These are phyloP conservation scores for Lasioglossum morio DNA, from an alignment of 2,888 invertebrate genomes.

Conservation along the genomic window DNA sequence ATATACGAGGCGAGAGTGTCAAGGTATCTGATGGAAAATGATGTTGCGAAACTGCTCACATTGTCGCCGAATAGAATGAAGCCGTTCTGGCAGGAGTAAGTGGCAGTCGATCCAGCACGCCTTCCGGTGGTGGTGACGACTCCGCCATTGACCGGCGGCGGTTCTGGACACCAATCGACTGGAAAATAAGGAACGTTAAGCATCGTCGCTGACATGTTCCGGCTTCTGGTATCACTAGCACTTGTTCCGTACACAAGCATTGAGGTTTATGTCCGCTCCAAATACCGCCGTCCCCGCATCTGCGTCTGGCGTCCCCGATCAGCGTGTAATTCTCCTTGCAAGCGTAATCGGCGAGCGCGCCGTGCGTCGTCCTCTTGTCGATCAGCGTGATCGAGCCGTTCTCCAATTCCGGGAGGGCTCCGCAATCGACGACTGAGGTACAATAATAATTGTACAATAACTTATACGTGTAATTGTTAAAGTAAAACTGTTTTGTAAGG, in stretches of 20 bases:
- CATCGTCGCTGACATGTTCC: not conserved
- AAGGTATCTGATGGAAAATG: too few relatives aligned
- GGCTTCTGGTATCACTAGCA: not conserved
- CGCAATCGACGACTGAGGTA: constrained; percentile 92
- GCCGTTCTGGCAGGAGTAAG: constrained; percentile 93
- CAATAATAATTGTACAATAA: not conserved
- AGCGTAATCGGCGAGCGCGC: constrained; percentile 90
- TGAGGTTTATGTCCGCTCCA: constrained; percentile 93
- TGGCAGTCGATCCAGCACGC: constrained; percentile 92
- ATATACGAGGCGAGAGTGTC: too few relatives aligned
- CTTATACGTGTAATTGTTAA: too few relatives aligned
- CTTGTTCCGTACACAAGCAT: constrained; percentile 88
- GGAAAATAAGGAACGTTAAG: constrained; percentile 49
- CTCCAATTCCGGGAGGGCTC: constrained; percentile 88
- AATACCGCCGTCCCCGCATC: constrained; percentile 90
- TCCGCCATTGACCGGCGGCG: constrained; percentile 92
- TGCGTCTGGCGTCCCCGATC: constrained; percentile 89
- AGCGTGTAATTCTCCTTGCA: constrained; percentile 95
- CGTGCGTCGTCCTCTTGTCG: constrained; percentile 91
- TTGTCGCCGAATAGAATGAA: constrained; percentile 93
- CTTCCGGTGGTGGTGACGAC: constrained; percentile 89
- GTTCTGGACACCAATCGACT: constrained; percentile 95
- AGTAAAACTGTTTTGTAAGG: too few relatives aligned
- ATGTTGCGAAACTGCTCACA: constrained; percentile 85
- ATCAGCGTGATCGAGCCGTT: constrained; percentile 90